Conservation (phyloP, 2,888 invertebrate genomes). For the Onthophagus sagittarius region DNA sequence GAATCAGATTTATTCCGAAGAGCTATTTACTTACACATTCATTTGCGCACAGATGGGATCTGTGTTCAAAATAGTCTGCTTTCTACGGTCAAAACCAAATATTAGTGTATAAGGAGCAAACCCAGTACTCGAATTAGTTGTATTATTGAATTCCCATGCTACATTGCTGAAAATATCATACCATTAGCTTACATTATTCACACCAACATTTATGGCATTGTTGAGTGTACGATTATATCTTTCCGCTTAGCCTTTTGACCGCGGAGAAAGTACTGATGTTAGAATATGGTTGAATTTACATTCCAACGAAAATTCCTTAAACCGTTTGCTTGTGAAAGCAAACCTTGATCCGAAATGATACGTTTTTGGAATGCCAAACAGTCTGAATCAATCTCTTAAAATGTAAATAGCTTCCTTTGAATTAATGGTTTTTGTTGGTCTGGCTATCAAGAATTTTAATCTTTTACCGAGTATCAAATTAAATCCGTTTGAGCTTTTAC, state of each 20-base stretch:
- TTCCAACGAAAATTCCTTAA: constrained; percentile 25
- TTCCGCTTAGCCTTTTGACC: constrained; percentile 31
- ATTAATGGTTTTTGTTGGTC: constrained; percentile 13
- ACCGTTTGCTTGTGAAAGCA: constrained; percentile 25
- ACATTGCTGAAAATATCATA: no score
- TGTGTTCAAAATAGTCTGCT: no score
- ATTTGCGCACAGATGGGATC: no score
- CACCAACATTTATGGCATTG: no score
- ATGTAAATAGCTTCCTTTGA: not conserved
- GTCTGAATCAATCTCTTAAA: constrained; percentile 6
- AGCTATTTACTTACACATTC: no score
- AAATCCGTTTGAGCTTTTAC: constrained; percentile 21
- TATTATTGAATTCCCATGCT: constrained; percentile 37
- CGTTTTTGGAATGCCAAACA: constrained; percentile 25
- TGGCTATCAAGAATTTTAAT: constrained; percentile 25
- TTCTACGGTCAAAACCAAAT: no score
- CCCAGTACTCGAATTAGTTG: constrained; percentile 30
- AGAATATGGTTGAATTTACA: no score
- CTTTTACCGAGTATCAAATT: constrained; percentile 29
- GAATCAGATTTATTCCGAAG: no score
- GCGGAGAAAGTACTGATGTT: no score
- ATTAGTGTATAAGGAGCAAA: constrained; percentile 32
- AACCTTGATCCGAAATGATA: constrained; percentile 28
- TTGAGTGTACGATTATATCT: no score
- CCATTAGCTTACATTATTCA: no score